These are phyloP conservation scores for Pygmarrhopalites habei DNA, from an alignment of 1,140 invertebrate genomes.

Conservation along the genomic window DNA sequence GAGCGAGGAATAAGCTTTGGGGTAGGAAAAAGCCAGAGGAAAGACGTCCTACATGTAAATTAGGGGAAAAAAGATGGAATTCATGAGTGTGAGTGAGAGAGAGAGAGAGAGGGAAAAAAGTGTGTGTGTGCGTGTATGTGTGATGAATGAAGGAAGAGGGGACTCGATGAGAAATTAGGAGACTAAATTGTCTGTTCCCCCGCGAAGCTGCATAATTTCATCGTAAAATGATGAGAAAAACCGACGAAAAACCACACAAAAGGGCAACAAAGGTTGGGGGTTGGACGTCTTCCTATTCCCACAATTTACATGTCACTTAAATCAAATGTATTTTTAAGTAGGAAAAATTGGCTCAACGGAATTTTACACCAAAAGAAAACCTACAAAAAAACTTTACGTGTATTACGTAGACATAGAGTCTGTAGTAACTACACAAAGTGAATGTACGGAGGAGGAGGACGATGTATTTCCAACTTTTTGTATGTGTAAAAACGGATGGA, in stretches of 20 bases:
- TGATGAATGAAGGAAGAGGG: background rate
- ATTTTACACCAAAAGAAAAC: background rate
- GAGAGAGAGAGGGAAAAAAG: background rate
- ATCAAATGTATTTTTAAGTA: conserved; percentile 33
- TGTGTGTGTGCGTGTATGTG: background rate
- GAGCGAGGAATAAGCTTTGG: background rate
- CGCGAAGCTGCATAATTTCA: conserved; percentile 15
- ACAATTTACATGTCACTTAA: conserved; percentile 34
- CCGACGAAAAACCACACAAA: conserved; percentile 23
- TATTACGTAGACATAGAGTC: too few relatives aligned
- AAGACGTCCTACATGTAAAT: conserved; percentile 16
- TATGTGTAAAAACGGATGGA: too few relatives aligned
- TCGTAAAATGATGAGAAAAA: conserved; percentile 20
- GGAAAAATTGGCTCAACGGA: conserved; percentile 15
- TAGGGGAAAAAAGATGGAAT: conserved; percentile 13
- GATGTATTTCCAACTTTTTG: too few relatives aligned
- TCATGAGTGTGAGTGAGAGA: conserved; percentile 11
- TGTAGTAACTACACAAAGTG: too few relatives aligned
- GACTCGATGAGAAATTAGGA: conserved; percentile 16
- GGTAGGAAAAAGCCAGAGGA: conserved; percentile 1
- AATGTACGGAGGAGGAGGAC: too few relatives aligned
- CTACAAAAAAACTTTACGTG: too few relatives aligned
- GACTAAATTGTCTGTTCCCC: conserved; percentile 17
- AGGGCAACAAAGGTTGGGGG: conserved; percentile 23
- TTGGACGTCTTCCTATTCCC: conserved; percentile 17